Conservation (phyloP, 2,888 invertebrate species). For the Amphiduros pacificus region DNA sequence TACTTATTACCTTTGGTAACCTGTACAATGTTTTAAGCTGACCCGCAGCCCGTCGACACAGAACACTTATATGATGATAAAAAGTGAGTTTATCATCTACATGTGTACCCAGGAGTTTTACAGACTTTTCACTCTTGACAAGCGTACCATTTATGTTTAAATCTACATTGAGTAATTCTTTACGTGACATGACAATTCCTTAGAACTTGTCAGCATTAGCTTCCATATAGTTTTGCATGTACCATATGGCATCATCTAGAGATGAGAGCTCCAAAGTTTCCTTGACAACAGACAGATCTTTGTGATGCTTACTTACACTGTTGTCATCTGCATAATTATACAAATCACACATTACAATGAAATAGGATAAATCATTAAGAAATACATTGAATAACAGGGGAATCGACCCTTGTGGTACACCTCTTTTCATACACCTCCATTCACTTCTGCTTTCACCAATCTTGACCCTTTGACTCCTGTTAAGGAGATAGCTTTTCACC, state of each 20-base stretch:
- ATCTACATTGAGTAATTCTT: no score
- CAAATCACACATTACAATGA: not conserved
- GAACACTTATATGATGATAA: not conserved
- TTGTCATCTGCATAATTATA: constrained; percentile 1
- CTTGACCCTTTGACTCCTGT: no score
- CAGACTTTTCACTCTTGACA: not conserved
- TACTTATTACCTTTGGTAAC: not conserved
- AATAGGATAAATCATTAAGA: not conserved
- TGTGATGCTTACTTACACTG: not conserved
- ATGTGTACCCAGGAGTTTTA: not conserved
- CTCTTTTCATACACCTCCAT: no score
- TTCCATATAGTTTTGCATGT: not conserved
- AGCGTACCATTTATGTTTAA: not conserved
- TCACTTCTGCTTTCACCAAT: no score
- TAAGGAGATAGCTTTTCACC: no score
- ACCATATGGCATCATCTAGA: not conserved
- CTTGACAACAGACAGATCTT: not conserved
- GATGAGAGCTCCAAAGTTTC: not conserved
- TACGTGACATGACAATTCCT: no score
- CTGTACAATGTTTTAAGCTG: not conserved
- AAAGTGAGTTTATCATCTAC: not conserved
- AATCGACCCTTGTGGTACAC: not conserved
- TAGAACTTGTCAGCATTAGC: not conserved
- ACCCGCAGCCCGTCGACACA: not conserved
- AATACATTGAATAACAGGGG: not conserved